These are phyloP conservation scores for Anableps anableps DNA, from an alignment of 2,797 vertebrate genomes.

Conservation along the genomic window DNA sequence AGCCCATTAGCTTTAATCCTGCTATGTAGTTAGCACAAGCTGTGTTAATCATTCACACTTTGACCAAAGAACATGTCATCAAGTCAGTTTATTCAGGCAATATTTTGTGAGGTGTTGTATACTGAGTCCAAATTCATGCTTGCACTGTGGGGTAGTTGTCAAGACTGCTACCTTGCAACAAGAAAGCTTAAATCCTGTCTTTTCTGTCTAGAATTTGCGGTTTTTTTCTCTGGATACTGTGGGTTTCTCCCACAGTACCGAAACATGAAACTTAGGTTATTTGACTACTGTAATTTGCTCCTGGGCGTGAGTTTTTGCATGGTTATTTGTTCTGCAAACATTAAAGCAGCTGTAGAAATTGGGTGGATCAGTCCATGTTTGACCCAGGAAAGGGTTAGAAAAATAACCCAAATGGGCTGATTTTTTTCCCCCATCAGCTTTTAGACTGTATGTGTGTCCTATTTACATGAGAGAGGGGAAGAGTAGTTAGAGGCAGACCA, in stretches of 20 bases:
- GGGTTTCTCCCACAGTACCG: neutral
- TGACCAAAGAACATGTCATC: neutral
- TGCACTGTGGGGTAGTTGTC: neutral
- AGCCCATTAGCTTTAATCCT: neutral
- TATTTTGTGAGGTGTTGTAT: neutral
- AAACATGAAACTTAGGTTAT: neutral
- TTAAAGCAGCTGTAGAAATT: neutral
- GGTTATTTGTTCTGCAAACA: neutral
- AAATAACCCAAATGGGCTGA: neutral
- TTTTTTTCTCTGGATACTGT: neutral
- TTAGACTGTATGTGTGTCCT: neutral
- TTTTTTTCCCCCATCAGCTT: neutral
- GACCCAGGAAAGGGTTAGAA: neutral
- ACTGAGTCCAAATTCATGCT: neutral
- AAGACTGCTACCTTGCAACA: neutral
- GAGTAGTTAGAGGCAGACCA: neutral
- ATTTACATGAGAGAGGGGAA: neutral
- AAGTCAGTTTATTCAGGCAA: neutral
- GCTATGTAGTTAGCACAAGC: neutral
- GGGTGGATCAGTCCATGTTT: neutral
- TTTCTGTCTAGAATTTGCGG: neutral
- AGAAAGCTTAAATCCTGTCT: neutral
- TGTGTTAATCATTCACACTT: slow-evolving; percentile 6
- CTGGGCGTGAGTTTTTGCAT: neutral
- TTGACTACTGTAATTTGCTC: neutral